Base-by-base conservation (phyloP, 2,888 invertebrate genomes). In the Lottia scabra region DNA sequence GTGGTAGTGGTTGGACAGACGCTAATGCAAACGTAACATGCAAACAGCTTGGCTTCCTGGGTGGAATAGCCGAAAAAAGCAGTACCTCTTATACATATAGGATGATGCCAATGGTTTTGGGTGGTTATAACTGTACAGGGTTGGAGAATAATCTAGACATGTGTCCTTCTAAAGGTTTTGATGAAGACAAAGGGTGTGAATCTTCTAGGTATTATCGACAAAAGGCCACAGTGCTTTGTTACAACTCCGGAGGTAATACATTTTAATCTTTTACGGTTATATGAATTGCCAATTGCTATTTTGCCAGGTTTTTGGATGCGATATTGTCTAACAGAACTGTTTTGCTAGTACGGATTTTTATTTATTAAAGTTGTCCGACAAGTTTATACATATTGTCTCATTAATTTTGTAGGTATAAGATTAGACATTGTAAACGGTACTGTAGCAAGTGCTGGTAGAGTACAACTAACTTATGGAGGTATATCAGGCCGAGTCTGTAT, bases 1-100 rank as follows among this genome's bases (percentile, higher is more conserved):
- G 86, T 73, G 77, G 80, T 15, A 64, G 67, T 12, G 80, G 77
- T 44, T 86, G 86, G 86, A 76, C 81, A 48, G 82, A 85, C 65
- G 71, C 68, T 8, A 83, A 81, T 13, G 85, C 86, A 38, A 78
- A 76, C 19, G 67, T 71, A 26, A 56, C 67, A 62, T 67, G 67
- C 63, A 67, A 30, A 27, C 63, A 68, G 5, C 65, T 68, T 6
- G 69, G 69, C 23, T 68, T 56, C 27, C 27, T 10, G n/a, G 67
- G 68, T 44, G 72, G 72, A 2, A 19, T 72, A n/a, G 46, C 65
- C 1, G 63, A 16, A 26, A 64, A 30, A 67, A 43, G 15, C 8
- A 62, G 45, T 3, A 16, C 62, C 23, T 64, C 26, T 43, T 27
- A 65, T 26, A 45, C 26, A 30, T 27, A 65, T 26, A 45, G 15